Evolutionary conservation across 2,113 vertebrate species (phyloP).

Genomic region (Aldabrachelys gigantea): DNA sequence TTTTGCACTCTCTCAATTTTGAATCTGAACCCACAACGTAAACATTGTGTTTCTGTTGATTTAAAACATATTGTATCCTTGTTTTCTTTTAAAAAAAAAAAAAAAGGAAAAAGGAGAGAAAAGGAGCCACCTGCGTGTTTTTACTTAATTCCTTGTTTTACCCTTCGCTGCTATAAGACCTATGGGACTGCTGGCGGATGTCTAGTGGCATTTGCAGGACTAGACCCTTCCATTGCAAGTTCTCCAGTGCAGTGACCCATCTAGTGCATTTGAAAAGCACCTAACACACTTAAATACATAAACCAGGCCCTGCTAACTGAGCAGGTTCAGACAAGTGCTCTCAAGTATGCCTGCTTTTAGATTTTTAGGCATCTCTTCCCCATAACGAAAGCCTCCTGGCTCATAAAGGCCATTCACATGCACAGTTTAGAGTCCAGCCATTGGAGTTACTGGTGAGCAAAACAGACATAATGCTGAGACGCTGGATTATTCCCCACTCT

Average conservation of each 20-base stretch:
- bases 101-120: not conserved
- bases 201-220: not conserved
- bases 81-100: not conserved
- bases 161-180: not conserved
- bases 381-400: not conserved
- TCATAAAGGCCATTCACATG: not conserved
- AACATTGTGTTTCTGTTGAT: not conserved
- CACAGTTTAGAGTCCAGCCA: not conserved
- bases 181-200: no score
- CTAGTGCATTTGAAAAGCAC: not conserved
- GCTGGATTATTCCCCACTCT: not conserved
- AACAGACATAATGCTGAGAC: not conserved
- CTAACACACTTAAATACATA: not conserved
- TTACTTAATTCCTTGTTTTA: not conserved
- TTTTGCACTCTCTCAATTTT: not conserved
- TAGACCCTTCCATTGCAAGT: not conserved
- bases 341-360: no score
- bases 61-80: not conserved
- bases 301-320: not conserved
- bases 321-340: not conserved
- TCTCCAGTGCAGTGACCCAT: no score
- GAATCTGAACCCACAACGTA: not conserved
- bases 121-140: not conserved
- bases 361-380: not conserved
- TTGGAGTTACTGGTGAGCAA: not conserved